A percentile compares a stretch with the other conserved stretches of the same genome.
Evolutionary conservation across 2,888 invertebrate genomes (phyloP).

Genomic region (Meganola albula): DNA sequence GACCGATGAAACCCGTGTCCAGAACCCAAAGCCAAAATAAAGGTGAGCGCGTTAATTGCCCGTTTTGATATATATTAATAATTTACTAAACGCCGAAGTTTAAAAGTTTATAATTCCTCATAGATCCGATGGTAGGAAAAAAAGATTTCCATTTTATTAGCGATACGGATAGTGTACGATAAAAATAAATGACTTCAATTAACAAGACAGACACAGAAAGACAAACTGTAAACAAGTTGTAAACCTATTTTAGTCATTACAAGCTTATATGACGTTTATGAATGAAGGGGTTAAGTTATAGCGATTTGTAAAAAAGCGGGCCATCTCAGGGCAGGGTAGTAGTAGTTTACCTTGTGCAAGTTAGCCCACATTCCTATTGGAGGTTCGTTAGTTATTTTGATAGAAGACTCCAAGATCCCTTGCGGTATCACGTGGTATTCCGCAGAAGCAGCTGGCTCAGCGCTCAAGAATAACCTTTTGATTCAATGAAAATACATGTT

Average conservation of each 20-base stretch:
- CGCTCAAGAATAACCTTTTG: conserved; percentile 95
- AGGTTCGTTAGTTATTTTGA: conserved; percentile 98
- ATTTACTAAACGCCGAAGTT: too few relatives aligned
- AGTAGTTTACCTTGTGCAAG: background rate
- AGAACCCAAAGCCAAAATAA: too few relatives aligned
- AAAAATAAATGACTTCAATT: background rate
- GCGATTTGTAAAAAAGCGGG: background rate
- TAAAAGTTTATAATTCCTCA: too few relatives aligned
- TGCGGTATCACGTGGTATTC: conserved; percentile 96
- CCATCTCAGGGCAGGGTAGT: too few relatives aligned
- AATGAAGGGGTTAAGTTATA: background rate
- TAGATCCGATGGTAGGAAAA: too few relatives aligned
- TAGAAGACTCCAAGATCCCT: conserved; percentile 96
- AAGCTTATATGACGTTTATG: background rate
- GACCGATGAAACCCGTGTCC: too few relatives aligned
- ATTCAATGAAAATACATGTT: conserved; percentile 86
- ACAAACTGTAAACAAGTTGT: background rate
- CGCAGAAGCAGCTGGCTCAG: conserved; percentile 93
- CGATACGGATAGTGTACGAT: too few relatives aligned
- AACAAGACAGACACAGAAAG: background rate
- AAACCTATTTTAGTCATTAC: background rate
- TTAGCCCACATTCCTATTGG: conserved; percentile 92
- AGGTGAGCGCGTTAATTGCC: too few relatives aligned
- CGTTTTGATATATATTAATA: too few relatives aligned
- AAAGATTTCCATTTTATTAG: too few relatives aligned